Evolutionary conservation across 2,113 vertebrate species (phyloP), one percentile per base, ranked within the genome.

Genomic region (Daphoenositta chrysoptera): DNA sequence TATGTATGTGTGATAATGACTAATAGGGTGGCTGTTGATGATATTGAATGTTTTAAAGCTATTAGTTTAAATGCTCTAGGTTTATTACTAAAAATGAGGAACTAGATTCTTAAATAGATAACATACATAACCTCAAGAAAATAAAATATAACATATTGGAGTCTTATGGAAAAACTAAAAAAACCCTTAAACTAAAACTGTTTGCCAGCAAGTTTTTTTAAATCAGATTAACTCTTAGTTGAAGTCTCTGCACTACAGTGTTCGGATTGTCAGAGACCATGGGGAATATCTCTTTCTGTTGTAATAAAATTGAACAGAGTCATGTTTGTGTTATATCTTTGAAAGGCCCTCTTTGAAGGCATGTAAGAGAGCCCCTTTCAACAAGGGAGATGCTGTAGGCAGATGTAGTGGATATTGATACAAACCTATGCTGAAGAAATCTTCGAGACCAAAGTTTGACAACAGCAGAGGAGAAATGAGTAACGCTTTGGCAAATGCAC

Each of bases 41-140:
- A 16, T 89, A 45, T 27, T 56, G 63, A 86, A 72, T 77, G 16
- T 90, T 70, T 93, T 89, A 84, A 86, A 89, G 61, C 48, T 79
- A 47, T 79, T 95, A 54, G 70, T 89, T 90, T 83, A 61, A 80
- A 80, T 61, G 70, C 26, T 92, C 90, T 70, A n/a, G 39, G 42
- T 91, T 90, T 91, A 50, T 90, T 94, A 91, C 72, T 88, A 77
- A 93, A 95, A 95, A 91, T 66, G 58, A n/a, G 33, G 45, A 80
- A 69, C 73, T 83, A 86, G 47, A 75, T 77, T 93, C 47, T 57
- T 93, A 83, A 91, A 72, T 31, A 72, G 81, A 65, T 80, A 85
- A 76, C 16, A 77, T 64, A 60, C 42, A 54, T 78, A 88, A 77
- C 88, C 71, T 85, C 57, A 92, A 83, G 86, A 92, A 58, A 92